phyloP scores from a whole-genome alignment of 2,888 invertebrate species.

The Enchytraeus crypticus region DNA sequence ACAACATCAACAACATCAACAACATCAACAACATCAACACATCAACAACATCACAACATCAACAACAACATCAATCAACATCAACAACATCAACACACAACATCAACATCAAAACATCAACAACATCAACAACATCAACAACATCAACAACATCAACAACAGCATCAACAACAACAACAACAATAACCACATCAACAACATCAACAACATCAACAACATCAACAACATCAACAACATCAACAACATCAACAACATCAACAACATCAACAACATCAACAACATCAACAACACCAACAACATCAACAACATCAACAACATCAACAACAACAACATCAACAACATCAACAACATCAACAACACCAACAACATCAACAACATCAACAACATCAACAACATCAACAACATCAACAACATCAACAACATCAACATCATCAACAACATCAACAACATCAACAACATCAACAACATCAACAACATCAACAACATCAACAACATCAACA shows the following conservation, averaged over 20 bases:
- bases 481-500: too few species aligned
- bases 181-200: background rate
- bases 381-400: too few species aligned
- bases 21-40: background rate
- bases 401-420: too few species aligned
- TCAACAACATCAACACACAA: background rate
- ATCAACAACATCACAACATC: background rate
- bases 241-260: slow-evolving; percentile 6
- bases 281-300: too few species aligned
- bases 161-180: background rate
- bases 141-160: background rate
- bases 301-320: too few species aligned
- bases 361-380: too few species aligned
- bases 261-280: background rate
- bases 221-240: background rate
- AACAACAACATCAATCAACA: background rate
- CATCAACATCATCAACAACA: too few species aligned
- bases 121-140: background rate
- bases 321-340: too few species aligned
- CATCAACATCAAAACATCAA: background rate
- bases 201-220: background rate
- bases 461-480: too few species aligned
- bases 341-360: slow-evolving; percentile 1
- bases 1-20: background rate
- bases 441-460: too few species aligned